These are phyloP conservation scores for Python bivittatus DNA, from an alignment of 2,113 vertebrate genomes.

Conservation along the genomic window DNA sequence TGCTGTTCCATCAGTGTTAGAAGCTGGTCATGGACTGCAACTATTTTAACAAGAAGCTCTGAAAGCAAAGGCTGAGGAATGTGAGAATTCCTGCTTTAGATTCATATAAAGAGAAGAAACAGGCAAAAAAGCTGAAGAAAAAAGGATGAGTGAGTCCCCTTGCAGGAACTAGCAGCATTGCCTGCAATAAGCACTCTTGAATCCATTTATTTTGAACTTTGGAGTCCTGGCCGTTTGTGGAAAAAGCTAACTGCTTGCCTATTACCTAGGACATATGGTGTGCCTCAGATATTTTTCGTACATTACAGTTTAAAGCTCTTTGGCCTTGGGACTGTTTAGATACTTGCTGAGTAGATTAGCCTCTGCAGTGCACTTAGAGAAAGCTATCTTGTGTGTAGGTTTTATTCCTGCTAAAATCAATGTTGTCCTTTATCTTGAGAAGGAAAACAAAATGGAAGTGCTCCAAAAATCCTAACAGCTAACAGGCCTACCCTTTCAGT, in stretches of 20 bases:
- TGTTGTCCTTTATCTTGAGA: background rate
- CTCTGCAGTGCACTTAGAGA: background rate
- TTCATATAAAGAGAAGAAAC: background rate
- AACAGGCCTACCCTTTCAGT: background rate
- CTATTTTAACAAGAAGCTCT: background rate
- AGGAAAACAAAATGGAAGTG: background rate
- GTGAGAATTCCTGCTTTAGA: background rate
- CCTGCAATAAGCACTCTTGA: background rate
- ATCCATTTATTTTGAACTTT: conserved; percentile 2
- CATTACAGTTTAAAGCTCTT: background rate
- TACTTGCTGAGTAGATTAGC: background rate
- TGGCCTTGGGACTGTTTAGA: conserved; percentile 12
- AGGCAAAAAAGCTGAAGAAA: background rate
- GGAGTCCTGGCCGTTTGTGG: background rate
- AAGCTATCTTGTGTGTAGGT: background rate
- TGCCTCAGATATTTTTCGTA: background rate
- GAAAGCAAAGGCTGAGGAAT: background rate
- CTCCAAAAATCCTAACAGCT: background rate
- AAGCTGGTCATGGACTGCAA: no score
- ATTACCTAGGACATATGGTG: background rate
- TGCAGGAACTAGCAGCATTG: background rate
- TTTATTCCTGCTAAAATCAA: conserved; percentile 4
- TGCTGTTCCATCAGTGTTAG: background rate
- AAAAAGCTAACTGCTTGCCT: background rate
- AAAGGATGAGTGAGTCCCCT: background rate